phyloP scores from a whole-genome alignment of 2,888 invertebrate species.

The Patella depressa region DNA sequence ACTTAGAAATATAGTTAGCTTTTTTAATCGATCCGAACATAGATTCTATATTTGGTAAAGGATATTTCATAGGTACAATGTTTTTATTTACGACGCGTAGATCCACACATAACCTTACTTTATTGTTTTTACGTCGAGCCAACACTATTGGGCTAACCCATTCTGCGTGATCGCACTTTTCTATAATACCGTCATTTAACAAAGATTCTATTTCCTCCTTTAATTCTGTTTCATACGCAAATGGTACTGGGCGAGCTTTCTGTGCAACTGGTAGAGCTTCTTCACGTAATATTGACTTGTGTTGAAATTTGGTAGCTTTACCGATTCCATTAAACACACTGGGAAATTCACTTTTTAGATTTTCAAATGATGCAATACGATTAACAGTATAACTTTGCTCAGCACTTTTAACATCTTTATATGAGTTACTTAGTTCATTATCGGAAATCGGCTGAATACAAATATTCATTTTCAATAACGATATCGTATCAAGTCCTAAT shows the following conservation, averaged over 20 bases:
- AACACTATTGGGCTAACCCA: not conserved
- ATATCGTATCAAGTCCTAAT: too few species aligned
- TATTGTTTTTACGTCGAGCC: not conserved
- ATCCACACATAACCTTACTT: not conserved
- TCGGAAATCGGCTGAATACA: too few species aligned
- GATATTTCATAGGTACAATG: conserved; percentile 3
- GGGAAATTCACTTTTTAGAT: not conserved
- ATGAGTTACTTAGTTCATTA: too few species aligned
- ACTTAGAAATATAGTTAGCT: not conserved
- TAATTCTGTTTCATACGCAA: not conserved
- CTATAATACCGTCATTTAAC: not conserved
- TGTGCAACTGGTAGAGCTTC: not conserved
- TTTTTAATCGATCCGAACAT: not conserved
- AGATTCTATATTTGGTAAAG: not conserved
- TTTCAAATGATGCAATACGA: not conserved
- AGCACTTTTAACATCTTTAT: too few species aligned
- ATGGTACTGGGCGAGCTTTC: not conserved
- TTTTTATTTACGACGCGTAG: not conserved
- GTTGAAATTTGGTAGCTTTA: not conserved
- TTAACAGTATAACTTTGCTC: not conserved
- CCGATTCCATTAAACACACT: not conserved
- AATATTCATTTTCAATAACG: too few species aligned
- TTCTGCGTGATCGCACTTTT: not conserved
- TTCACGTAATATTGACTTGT: not conserved
- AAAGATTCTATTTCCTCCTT: not conserved